Conservation (phyloP, 2,113 vertebrate species). For the Delphinus delphis region DNA sequence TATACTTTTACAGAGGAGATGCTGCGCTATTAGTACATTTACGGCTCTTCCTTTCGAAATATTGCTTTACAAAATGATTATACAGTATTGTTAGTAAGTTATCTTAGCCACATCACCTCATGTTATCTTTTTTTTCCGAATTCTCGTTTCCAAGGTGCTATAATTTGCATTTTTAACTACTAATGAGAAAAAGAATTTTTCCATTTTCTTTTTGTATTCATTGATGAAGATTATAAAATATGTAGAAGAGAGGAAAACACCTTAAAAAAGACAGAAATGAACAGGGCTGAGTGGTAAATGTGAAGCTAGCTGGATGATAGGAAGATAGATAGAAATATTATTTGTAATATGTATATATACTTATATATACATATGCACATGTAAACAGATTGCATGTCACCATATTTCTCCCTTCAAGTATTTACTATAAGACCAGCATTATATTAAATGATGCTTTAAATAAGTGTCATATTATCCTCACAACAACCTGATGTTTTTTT, state of each 20-base stretch:
- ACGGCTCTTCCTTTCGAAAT: neutral
- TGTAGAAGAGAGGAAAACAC: neutral
- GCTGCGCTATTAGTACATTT: neutral
- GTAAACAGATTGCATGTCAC: neutral
- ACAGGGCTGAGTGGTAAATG: neutral
- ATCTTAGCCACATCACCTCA: neutral
- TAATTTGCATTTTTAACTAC: conserved; percentile 66
- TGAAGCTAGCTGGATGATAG: neutral
- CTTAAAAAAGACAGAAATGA: neutral
- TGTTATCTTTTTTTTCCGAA: neutral
- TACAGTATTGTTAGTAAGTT: neutral
- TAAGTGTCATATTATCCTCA: neutral
- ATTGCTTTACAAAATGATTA: neutral
- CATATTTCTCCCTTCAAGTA: neutral
- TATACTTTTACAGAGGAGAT: neutral
- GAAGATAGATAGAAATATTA: neutral
- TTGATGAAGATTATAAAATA: conserved; percentile 42
- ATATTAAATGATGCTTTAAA: neutral
- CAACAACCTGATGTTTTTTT: neutral
- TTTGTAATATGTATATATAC: neutral
- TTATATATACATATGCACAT: neutral
- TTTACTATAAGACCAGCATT: neutral
- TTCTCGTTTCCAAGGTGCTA: conserved; percentile 13
- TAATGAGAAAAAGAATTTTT: conserved; percentile 26
- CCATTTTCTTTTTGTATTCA: conserved; percentile 28